Base-by-base conservation (phyloP, 2,888 invertebrate species). In the Microplitis deprimator region DNA sequence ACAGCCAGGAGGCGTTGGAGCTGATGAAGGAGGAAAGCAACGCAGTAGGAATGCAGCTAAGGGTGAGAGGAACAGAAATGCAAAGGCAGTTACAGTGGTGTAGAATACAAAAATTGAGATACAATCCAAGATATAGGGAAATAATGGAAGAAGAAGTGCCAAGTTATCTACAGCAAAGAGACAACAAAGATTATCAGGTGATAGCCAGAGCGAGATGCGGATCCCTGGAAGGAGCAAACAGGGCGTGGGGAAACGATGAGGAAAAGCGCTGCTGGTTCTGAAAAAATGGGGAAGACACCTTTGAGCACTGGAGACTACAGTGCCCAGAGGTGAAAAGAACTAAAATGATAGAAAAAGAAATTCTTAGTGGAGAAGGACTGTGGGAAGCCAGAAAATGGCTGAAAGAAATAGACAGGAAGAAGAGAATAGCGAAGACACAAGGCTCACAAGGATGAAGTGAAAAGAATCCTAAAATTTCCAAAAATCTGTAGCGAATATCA, bases 181-280 rank as follows among this genome's bases (percentile, higher is more conserved):
- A 59, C 1, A n/a, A 3, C 5, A 38, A 38, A 67, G 67, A 67
- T 6, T 39, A 67, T n/a, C 5, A 2, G 8, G 38, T 67, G 13
- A 39, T 67, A 67, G 67, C 38, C 2, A 67, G 38, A 67, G 67
- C 67, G 13, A 67, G 67, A 67, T 67, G 67, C 20, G 39, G 67
- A 5, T 10, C 67, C 3, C n/a, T 67, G 38, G 40, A 67, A 2
- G 2, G 1, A 20, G 20, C 20, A 20, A 20, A 20, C 20, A 20
- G 20, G 20, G 1, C 20, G 20, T 67, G 39, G 40, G 67, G 5
- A 7, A n/a, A n/a, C 5, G 67, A 67, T 10, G 13, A 67, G n/a
- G 39, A 38, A 8, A 38, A 39, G 20, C 2, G 5, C 6, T 67
- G 67, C 39, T 38, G 67, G 39, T 29, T 67, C 38, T 39, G 39